These are phyloP conservation scores for Xenotilapia caudafasciata DNA, from an alignment of 2,113 vertebrate genomes.

Conservation along the genomic window DNA sequence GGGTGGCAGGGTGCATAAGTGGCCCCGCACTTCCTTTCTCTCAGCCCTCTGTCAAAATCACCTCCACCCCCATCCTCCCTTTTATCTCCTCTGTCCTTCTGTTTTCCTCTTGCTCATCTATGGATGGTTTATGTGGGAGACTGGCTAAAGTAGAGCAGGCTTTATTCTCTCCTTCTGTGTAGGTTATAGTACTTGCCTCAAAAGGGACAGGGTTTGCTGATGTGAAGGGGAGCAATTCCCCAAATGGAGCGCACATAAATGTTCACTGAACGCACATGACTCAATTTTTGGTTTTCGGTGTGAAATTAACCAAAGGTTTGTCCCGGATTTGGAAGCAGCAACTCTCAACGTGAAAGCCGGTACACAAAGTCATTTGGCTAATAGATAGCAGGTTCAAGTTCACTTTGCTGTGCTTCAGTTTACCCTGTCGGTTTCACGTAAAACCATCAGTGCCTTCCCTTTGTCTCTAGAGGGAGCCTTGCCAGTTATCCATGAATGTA, in stretches of 20 bases:
- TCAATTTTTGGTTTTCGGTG: background rate
- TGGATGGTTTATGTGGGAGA: background rate
- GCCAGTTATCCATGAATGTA: background rate
- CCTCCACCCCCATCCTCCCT: background rate
- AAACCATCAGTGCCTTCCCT: background rate
- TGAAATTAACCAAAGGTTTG: background rate
- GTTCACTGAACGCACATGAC: background rate
- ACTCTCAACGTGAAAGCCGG: background rate
- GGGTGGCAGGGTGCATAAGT: conserved; percentile 47
- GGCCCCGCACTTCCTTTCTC: background rate
- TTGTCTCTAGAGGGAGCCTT: conserved; percentile 15
- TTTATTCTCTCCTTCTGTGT: background rate
- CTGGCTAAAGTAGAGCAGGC: conserved; percentile 8
- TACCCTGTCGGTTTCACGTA: background rate
- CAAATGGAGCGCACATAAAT: conserved; percentile 3
- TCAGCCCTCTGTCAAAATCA: background rate
- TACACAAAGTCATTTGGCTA: background rate
- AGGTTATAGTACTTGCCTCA: background rate
- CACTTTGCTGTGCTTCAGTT: background rate
- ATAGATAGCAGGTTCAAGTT: background rate
- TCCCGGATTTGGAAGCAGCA: background rate
- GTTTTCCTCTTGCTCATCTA: conserved; percentile 24
- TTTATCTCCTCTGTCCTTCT: conserved; percentile 42
- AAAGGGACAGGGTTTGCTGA: background rate
- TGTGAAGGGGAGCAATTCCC: background rate